Conservation (phyloP, 2,797 vertebrate genomes). For the Syncerus caffer region DNA sequence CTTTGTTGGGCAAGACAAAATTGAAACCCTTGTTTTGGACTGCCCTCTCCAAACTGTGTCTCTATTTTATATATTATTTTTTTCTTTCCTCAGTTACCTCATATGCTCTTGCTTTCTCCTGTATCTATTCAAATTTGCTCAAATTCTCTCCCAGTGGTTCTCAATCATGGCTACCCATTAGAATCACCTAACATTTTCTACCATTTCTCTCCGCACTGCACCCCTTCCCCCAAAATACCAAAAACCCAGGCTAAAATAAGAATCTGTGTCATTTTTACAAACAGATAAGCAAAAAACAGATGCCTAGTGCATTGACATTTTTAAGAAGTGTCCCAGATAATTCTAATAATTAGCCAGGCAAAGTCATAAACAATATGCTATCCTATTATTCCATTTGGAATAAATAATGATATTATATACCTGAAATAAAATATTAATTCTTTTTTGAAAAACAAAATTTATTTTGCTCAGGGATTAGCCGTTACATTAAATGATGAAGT, state of each 20-base stretch:
- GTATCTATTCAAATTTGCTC: not conserved
- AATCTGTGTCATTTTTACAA: not conserved
- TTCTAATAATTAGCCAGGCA: constrained; percentile 15
- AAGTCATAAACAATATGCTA: not conserved
- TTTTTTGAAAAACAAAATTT: constrained; percentile 6
- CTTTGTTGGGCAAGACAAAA: not conserved
- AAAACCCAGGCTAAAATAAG: not conserved
- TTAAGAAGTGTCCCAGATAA: not conserved
- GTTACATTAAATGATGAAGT: not conserved
- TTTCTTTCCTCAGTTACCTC: not conserved
- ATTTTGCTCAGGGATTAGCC: not conserved
- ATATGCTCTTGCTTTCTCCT: not conserved
- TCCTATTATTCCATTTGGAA: constrained; percentile 9
- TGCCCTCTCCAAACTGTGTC: not conserved
- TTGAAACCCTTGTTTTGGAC: not conserved
- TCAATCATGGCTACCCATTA: not conserved
- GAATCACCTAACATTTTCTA: not conserved
- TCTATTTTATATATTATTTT: not conserved
- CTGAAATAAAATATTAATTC: constrained; percentile 33
- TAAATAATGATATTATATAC: constrained; percentile 29
- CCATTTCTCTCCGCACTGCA: rapidly evolving
- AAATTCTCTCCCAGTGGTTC: not conserved
- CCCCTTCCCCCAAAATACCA: not conserved
- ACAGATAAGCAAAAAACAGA: not conserved
- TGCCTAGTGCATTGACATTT: not conserved